phyloP scores from a whole-genome alignment of 2,797 vertebrate genomes.

The Sciurus vulgaris region DNA sequence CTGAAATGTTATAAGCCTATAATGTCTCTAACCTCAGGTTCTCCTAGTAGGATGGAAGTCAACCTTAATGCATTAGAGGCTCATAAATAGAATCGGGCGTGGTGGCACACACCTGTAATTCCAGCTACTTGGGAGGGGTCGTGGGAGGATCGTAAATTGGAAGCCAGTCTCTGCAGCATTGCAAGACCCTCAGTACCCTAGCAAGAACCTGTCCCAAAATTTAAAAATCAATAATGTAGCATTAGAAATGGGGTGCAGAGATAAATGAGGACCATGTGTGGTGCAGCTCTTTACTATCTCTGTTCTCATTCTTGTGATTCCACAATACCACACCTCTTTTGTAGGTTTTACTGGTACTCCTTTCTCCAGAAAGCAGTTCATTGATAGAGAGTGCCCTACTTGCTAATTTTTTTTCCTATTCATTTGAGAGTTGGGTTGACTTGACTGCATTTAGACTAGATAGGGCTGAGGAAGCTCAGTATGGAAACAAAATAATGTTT shows the following conservation, averaged over 20 bases:
- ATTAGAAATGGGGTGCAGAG: accelerated
- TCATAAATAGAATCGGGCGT: neutral
- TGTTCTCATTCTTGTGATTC: neutral
- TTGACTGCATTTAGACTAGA: neutral
- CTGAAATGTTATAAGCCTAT: neutral
- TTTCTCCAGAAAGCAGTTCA: neutral
- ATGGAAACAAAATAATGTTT: neutral
- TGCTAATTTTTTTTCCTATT: neutral
- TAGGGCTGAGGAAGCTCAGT: neutral
- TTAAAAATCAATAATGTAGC: neutral
- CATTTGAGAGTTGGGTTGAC: neutral
- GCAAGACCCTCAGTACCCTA: too few relatives aligned
- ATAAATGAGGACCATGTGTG: neutral
- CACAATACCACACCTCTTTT: neutral
- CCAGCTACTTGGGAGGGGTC: too few relatives aligned
- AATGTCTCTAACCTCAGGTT: neutral
- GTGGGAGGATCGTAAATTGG: too few relatives aligned
- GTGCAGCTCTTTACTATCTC: neutral
- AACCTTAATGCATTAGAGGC: neutral
- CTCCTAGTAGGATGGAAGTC: neutral
- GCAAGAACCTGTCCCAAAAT: too few relatives aligned
- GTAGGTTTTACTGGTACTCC: neutral
- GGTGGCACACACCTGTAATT: too few relatives aligned
- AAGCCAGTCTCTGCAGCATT: too few relatives aligned
- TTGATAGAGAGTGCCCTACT: neutral